Evolutionary conservation across 2,797 vertebrate species (phyloP).

Genomic region (Borostomias antarcticus): DNA sequence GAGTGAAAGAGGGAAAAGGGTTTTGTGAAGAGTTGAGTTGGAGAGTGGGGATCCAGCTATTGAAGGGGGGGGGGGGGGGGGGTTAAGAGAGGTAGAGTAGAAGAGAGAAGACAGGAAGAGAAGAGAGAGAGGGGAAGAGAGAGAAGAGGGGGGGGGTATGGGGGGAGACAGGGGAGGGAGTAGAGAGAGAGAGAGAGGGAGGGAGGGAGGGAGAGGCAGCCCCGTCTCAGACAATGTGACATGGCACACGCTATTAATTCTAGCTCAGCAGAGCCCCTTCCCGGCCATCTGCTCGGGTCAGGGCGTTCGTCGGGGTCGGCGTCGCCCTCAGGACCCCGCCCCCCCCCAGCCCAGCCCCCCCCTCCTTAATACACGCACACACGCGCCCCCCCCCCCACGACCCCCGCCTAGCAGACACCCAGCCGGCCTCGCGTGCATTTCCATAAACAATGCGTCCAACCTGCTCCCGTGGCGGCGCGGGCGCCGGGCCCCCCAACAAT

Average conservation of each 20-base stretch:
- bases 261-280: constrained; percentile 86
- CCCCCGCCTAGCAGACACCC: constrained; percentile 76
- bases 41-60: constrained; percentile 66
- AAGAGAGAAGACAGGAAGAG: neutral
- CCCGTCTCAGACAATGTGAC: constrained; percentile 85
- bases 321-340: too few relatives aligned
- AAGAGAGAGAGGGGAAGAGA: constrained; percentile 7
- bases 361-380: constrained; percentile 47
- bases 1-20: constrained; percentile 57
- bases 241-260: constrained; percentile 91
- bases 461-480: constrained; percentile 73
- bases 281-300: constrained; percentile 90
- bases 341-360: constrained; percentile 27
- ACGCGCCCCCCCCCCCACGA: constrained; percentile 48
- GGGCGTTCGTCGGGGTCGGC: constrained; percentile 84
- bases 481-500: constrained; percentile 69
- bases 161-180: constrained; percentile 19
- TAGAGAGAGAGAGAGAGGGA: neutral
- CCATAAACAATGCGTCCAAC: constrained; percentile 85
- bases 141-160: neutral
- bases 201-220: constrained; percentile 18
- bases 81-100: neutral
- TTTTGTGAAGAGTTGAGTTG: constrained; percentile 41
- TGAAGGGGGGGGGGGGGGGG: constrained; percentile 26
- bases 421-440: constrained; percentile 75